Evolutionary conservation across 2,113 vertebrate species (phyloP).

Genomic region (Nestor notabilis): DNA sequence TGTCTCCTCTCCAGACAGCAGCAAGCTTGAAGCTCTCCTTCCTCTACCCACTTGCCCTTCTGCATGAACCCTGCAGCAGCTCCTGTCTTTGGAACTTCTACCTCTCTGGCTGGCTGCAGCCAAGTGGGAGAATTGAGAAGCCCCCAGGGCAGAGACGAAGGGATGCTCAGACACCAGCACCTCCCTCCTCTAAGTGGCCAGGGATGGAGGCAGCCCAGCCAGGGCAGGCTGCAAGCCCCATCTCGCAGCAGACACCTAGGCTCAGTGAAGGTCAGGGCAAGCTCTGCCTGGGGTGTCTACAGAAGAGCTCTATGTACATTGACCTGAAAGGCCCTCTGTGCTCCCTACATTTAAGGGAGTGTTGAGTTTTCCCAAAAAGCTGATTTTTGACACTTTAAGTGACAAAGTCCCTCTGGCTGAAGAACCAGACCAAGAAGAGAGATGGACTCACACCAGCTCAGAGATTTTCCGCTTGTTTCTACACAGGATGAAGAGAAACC

Average conservation of each 20-base stretch:
- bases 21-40: not conserved
- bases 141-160: not conserved
- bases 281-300: not conserved
- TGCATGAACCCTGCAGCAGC: not conserved
- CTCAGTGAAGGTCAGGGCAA: not conserved
- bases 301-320: not conserved
- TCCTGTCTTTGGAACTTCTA: not conserved
- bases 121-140: not conserved
- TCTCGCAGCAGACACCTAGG: not conserved
- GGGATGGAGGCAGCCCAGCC: not conserved
- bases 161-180: not conserved
- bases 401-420: not conserved
- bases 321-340: not conserved
- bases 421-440: not conserved
- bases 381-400: not conserved
- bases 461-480: not conserved
- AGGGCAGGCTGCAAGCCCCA: not conserved
- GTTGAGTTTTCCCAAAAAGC: not conserved
- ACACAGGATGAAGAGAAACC: not conserved
- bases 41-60: not conserved
- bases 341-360: not conserved
- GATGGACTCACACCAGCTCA: not conserved
- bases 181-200: not conserved
- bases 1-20: not conserved
- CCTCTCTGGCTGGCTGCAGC: not conserved